Conservation (phyloP, 2,113 vertebrate genomes). For the Ailuropoda melanoleuca region DNA sequence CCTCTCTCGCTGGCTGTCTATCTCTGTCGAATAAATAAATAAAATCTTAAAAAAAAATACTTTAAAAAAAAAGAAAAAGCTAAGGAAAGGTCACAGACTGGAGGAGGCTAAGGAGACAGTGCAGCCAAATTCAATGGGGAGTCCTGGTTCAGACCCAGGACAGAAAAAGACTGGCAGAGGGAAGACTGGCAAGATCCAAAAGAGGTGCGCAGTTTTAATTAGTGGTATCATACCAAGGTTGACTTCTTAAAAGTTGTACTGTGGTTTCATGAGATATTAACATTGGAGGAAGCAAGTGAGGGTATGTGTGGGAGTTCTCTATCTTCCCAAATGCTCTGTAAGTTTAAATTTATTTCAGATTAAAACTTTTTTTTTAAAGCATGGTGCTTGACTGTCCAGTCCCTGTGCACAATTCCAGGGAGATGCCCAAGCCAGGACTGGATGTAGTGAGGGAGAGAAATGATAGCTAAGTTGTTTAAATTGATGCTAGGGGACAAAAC, state of each 20-base stretch:
- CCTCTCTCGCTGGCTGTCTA: no score
- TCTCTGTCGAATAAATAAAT: no score
- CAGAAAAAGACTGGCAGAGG: background rate
- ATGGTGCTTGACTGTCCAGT: background rate
- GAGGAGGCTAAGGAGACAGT: background rate
- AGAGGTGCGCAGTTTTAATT: rapidly evolving
- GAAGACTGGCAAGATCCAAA: background rate
- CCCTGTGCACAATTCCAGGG: background rate
- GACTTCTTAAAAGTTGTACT: background rate
- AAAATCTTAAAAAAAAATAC: no score
- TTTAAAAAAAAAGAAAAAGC: background rate
- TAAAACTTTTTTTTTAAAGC: background rate
- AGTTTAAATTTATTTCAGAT: background rate
- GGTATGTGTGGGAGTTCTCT: rapidly evolving
- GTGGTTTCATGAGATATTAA: background rate
- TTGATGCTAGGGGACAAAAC: background rate
- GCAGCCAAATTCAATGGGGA: rapidly evolving
- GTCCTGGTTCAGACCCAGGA: no score
- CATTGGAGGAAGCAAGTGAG: background rate
- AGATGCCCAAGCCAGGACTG: background rate
- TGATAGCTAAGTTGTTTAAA: background rate
- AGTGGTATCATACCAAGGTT: background rate
- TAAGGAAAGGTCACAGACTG: background rate
- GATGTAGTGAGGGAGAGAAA: background rate
- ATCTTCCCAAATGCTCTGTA: background rate